These are phyloP conservation scores for Mirza zaza DNA, from an alignment of 2,113 vertebrate genomes.

Conservation along the genomic window DNA sequence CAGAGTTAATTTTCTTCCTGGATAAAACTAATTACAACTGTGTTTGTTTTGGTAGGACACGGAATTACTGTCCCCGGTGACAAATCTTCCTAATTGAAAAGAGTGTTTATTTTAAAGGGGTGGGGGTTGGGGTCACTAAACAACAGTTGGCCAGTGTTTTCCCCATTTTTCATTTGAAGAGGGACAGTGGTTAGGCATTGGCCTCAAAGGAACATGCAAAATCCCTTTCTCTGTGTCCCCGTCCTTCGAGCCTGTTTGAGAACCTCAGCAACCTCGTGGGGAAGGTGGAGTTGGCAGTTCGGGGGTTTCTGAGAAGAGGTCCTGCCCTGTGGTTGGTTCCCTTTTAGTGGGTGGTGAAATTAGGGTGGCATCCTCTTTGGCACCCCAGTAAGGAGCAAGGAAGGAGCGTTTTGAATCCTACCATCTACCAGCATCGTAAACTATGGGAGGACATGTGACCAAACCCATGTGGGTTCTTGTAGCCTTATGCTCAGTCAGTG, in stretches of 20 bases:
- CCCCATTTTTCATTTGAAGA: conserved; percentile 69
- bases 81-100: conserved; percentile 86
- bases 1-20: conserved; percentile 87
- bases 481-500: not conserved
- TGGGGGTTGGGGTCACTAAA: conserved; percentile 69
- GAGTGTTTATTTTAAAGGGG: conserved; percentile 79
- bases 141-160: conserved; percentile 68
- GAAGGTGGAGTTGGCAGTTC: not conserved
- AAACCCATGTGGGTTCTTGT: not conserved
- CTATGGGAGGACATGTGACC: not conserved
- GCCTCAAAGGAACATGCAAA: conserved; percentile 42
- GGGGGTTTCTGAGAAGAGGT: not conserved
- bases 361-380: not conserved
- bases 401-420: not conserved
- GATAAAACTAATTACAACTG: conserved; percentile 86
- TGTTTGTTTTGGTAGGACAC: conserved; percentile 86
- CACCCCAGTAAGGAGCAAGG: not conserved
- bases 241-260: not conserved
- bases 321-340: not conserved
- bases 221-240: not conserved
- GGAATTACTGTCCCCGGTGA: conserved; percentile 84
- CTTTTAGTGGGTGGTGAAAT: not conserved
- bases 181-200: conserved; percentile 54
- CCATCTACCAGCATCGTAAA: not conserved
- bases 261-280: not conserved